Evolutionary conservation across 2,797 vertebrate genomes (phyloP).

Genomic region (Lateolabrax maculatus): DNA sequence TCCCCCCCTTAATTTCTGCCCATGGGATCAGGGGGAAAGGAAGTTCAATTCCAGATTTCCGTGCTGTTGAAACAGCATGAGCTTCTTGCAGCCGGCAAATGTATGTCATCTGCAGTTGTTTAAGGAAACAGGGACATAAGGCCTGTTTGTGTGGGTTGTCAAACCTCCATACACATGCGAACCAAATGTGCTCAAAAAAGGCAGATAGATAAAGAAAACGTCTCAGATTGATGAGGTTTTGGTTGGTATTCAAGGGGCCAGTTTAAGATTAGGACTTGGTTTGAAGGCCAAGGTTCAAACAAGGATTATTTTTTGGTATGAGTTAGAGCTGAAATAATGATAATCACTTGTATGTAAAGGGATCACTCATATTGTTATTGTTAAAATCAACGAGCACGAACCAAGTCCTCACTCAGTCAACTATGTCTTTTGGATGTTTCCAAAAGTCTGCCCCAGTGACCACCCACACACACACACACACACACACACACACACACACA

Average conservation of each 20-base stretch:
- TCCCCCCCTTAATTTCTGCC: too few species aligned
- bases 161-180: neutral
- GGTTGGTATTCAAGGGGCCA: neutral
- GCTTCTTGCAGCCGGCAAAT: neutral
- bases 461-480: neutral
- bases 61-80: neutral
- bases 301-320: neutral
- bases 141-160: neutral
- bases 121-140: neutral
- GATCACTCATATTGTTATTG: neutral
- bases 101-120: neutral
- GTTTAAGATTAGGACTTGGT: neutral
- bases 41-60: constrained; percentile 28
- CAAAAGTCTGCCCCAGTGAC: constrained; percentile 31
- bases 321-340: neutral
- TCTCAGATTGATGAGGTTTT: neutral
- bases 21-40: too few species aligned
- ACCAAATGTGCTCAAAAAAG: constrained; percentile 25
- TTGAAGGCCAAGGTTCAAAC: too few species aligned
- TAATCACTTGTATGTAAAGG: neutral
- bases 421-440: constrained; percentile 21
- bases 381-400: constrained; percentile 1
- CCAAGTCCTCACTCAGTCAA: neutral
- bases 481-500: neutral
- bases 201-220: neutral